phyloP scores from a whole-genome alignment of 1,140 invertebrate species.

The Macrobrachium rosenbergii region DNA sequence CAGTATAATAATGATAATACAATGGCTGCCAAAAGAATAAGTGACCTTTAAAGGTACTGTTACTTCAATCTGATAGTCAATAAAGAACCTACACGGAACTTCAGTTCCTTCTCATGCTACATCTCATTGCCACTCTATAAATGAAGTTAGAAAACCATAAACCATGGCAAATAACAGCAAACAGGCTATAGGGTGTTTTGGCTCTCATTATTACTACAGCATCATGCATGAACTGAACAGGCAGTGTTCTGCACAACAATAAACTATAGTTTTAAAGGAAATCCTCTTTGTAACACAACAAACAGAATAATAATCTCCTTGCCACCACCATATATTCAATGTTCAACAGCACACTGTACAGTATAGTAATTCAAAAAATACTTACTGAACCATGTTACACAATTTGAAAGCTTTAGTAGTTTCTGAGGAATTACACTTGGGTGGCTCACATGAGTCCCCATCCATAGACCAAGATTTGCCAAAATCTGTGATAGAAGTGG shows the following conservation, averaged over 20 bases:
- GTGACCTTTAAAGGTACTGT: background rate
- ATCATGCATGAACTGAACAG: too few species aligned
- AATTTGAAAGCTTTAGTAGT: conserved; percentile 77
- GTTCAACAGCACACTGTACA: background rate
- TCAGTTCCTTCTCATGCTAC: too few species aligned
- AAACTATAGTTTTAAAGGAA: too few species aligned
- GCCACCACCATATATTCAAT: too few species aligned
- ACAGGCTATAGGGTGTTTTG: background rate
- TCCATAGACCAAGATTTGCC: conserved; percentile 80
- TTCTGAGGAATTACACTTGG: conserved; percentile 73
- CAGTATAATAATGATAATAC: background rate
- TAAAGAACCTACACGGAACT: too few species aligned
- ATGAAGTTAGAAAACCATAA: too few species aligned
- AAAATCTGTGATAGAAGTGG: conserved; percentile 79
- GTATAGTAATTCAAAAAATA: background rate
- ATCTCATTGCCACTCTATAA: too few species aligned
- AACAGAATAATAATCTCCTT: too few species aligned
- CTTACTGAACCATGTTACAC: conserved; percentile 73
- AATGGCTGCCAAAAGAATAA: background rate
- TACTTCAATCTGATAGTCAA: background rate
- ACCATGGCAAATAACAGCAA: background rate
- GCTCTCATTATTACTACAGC: too few species aligned
- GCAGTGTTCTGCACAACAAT: too few species aligned
- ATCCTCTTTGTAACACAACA: too few species aligned
- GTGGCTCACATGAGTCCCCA: conserved; percentile 73